These are phyloP conservation scores for Danio aesculapii DNA, from an alignment of 2,797 vertebrate species.

Conservation along the genomic window DNA sequence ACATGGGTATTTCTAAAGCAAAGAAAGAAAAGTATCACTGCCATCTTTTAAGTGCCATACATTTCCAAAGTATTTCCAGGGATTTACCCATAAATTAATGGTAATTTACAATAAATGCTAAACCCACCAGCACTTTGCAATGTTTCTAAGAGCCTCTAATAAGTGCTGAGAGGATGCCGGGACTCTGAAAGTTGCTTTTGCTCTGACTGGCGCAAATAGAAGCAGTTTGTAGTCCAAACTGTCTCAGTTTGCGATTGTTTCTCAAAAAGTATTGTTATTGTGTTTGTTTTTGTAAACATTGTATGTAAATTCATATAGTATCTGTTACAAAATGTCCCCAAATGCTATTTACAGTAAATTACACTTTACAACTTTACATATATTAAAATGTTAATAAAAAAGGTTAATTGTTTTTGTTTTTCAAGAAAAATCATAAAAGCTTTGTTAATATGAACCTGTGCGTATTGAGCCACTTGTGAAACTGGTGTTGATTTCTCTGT, in stretches of 20 bases:
- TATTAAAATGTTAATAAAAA: constrained; percentile 72
- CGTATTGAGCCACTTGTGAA: constrained; percentile 43
- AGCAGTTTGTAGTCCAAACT: constrained; percentile 63
- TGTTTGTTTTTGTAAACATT: constrained; percentile 66
- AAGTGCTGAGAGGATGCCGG: constrained; percentile 28
- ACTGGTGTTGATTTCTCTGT: constrained; percentile 39
- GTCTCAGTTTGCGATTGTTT: constrained; percentile 55
- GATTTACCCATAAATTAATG: background rate
- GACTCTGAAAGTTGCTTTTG: constrained; percentile 67
- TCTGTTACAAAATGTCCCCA: constrained; percentile 78
- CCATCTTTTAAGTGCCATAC: constrained; percentile 31
- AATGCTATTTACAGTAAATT: constrained; percentile 83
- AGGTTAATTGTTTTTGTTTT: constrained; percentile 46
- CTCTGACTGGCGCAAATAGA: constrained; percentile 52
- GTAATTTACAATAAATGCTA: constrained; percentile 7
- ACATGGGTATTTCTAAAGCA: constrained; percentile 5
- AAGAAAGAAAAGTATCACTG: constrained; percentile 29
- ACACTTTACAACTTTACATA: constrained; percentile 84
- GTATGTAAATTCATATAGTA: constrained; percentile 70
- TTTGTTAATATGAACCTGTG: constrained; percentile 64
- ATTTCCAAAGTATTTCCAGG: constrained; percentile 8
- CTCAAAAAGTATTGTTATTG: constrained; percentile 7
- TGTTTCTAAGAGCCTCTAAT: constrained; percentile 17
- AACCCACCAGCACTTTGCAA: constrained; percentile 20
- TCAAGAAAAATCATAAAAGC: constrained; percentile 53